Evolutionary conservation across 2,888 invertebrate genomes (phyloP), one percentile per base, ranked within the genome.

Genomic region (Apodemia zela): DNA sequence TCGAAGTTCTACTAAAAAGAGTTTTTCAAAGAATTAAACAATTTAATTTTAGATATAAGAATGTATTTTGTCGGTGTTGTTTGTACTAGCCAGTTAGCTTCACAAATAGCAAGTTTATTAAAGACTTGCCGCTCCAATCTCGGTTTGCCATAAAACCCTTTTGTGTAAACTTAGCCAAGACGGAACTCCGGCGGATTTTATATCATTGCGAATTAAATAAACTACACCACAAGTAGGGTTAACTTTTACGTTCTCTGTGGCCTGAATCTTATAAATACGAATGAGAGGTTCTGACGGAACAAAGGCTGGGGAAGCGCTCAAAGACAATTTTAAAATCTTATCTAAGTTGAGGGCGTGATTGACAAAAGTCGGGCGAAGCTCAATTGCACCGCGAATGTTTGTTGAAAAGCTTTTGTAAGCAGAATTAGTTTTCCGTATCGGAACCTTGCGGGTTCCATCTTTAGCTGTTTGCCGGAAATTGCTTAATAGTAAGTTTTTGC

Each of bases 331-430:
- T 42, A 62, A 66, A 57, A 66, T 62, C 49, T 65, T 63, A 47
- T 64, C 59, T 58, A 42, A 51, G 49, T 51, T 38, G 45, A 29
- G 60, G 17, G 60, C 35, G 54, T 60, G 60, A 58, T 62, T 62
- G 66, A 62, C 51, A 62, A 59, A 66, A 65, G 65, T 65, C 63
- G 60, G 63, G 49, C 29, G 38, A 59, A 29, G 54, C 69, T 73
- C 72, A 75, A 78, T 77, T 74, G 69, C 72, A 66, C 66, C 67
- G 70, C 65, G 69, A 71, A 73, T 76, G 75, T 80, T 79, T 78
- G 77, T 69, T 59, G 68, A 74, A 69, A 65, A 69, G 72, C 68
- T 74, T 75, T 76, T 75, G 76, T 75, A 75, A 73, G 71, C 66
- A 68, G 54, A 62, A 65, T 64, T 63, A 66, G 71, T 68, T 67